Base-by-base conservation (phyloP, 2,113 vertebrate genomes). In the Empidonax traillii region DNA sequence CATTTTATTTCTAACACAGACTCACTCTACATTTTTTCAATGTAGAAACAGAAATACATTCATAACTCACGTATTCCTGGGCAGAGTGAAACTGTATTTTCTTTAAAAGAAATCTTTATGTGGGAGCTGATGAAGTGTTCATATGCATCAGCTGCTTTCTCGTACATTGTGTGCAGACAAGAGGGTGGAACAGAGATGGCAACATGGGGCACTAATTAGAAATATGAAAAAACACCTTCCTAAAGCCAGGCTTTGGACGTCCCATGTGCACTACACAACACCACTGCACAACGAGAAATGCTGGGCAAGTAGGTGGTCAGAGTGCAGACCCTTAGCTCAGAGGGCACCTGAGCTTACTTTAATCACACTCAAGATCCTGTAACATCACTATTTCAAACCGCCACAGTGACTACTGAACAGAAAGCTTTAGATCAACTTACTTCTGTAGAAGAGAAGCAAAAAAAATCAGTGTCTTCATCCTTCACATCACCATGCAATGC, bases 51-150 rank as follows among this genome's bases (percentile, higher is more conserved):
- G 13, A 68, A 47, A 72, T 14, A 31, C 3, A n/a, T 9, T 49
- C 1, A 0, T 9, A 66, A 76, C 1, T 33, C 24, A 33, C 0
- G 1, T 2, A n/a, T 13, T 39, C 44, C 14, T 3, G 2, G 12
- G 27, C 8, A 43, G 56, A 53, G 8, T 6, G 2, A n/a, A 52
- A 11, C 3, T 18, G 3, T 18, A 44, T 66, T 49, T 51, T 14
- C 2, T 39, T 33, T 37, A 21, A 3, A 4, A 4, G 11, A 46
- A 16, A n/a, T 9, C 12, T 73, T 73, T 33, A 62, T 23, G 46
- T 33, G 8, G 10, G 12, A 93, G 16, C 6, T 53, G 30, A 52
- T 3, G 37, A 17, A 39, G 61, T 3, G 11, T 9, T 62, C 1
- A 5, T 5, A 23, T 4, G 8, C 12, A n/a, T 12, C 6, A 31